Conservation (phyloP, 2,888 invertebrate genomes). For the Hartigia nigra region DNA sequence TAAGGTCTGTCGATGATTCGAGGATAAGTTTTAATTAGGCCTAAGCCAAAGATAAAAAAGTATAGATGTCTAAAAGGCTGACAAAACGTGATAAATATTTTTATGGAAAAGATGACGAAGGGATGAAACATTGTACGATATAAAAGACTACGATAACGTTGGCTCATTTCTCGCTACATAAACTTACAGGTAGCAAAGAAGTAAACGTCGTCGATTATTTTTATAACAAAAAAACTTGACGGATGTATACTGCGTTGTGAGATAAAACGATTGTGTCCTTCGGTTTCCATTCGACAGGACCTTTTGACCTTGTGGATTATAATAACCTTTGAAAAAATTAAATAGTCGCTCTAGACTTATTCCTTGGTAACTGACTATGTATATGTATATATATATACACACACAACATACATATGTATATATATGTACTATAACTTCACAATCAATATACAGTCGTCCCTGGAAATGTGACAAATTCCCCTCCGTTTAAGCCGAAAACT, state of each 20-base stretch:
- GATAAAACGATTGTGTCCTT: not conserved
- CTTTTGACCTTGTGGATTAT: not conserved
- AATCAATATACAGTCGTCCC: too few species aligned
- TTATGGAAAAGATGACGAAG: constrained; percentile 26
- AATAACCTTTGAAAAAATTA: not conserved
- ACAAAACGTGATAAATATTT: constrained; percentile 49
- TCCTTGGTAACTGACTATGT: not conserved
- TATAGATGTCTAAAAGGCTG: constrained; percentile 17
- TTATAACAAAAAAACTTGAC: not conserved
- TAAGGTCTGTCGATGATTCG: not conserved
- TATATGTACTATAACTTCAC: not conserved
- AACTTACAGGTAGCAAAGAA: constrained; percentile 32
- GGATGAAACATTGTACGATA: constrained; percentile 17
- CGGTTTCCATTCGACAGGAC: not conserved
- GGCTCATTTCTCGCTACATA: constrained; percentile 56
- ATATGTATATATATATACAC: not conserved
- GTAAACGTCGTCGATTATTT: not conserved
- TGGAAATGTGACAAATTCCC: too few species aligned
- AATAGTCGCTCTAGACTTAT: not conserved
- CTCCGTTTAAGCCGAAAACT: too few species aligned
- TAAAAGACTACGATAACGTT: constrained; percentile 34
- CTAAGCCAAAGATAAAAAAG: not conserved
- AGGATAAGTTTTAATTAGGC: not conserved
- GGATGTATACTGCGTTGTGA: not conserved
- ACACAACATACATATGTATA: not conserved